A percentile compares a stretch with the other conserved stretches of the same genome.
phyloP scores from a whole-genome alignment of 2,888 invertebrate genomes.

The Congeria kusceri region DNA sequence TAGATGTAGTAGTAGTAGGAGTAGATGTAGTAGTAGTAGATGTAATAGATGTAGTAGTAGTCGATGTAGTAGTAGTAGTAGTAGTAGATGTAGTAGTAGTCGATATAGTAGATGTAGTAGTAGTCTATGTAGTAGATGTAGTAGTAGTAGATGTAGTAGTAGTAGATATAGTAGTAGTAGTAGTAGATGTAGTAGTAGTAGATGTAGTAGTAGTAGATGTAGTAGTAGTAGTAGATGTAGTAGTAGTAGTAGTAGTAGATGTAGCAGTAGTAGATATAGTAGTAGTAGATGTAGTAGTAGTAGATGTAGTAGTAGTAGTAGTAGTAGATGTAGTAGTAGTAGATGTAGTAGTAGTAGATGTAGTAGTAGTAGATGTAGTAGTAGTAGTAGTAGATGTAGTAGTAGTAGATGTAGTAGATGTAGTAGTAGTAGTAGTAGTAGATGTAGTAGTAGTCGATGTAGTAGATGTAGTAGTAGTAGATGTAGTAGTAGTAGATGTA shows the following conservation, averaged over 20 bases:
- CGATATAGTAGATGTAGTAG: slow-evolving; percentile 2
- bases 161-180: too few species aligned
- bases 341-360: slow-evolving; percentile 2
- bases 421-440: slow-evolving; percentile 23
- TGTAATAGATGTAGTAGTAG: slow-evolving; percentile 21
- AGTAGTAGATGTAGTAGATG: not conserved
- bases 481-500: slow-evolving; percentile 7
- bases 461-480: slow-evolving; percentile 30
- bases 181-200: too few species aligned
- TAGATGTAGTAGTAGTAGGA: not conserved
- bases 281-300: slow-evolving; percentile 25
- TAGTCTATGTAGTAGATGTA: not conserved
- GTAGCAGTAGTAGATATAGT: slow-evolving; percentile 30
- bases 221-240: not conserved
- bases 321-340: not conserved
- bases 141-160: not conserved
- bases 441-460: slow-evolving; percentile 26
- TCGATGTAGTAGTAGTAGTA: slow-evolving; percentile 28
- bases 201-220: too few species aligned
- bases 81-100: slow-evolving; percentile 27
- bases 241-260: slow-evolving; percentile 25
- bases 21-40: not conserved
- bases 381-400: slow-evolving; percentile 3
- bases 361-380: slow-evolving; percentile 4
- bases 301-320: not conserved